phyloP scores from a whole-genome alignment of 2,797 vertebrate species.

The Merluccius polli region DNA sequence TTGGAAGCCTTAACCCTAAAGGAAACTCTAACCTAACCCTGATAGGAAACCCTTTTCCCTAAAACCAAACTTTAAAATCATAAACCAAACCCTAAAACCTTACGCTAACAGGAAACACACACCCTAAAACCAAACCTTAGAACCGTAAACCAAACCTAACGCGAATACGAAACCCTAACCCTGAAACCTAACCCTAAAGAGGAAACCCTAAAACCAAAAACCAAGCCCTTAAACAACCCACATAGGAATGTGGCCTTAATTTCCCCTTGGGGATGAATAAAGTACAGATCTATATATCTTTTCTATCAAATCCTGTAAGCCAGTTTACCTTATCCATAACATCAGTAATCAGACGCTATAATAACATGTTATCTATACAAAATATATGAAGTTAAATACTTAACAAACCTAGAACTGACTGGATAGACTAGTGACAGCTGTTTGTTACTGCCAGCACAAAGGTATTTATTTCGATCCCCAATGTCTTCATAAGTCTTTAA shows the following conservation, averaged over 20 bases:
- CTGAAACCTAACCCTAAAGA: background rate
- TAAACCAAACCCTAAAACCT: background rate
- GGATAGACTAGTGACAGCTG: background rate
- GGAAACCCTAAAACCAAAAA: background rate
- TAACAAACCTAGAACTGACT: background rate
- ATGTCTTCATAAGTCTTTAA: background rate
- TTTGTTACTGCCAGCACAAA: too few species aligned
- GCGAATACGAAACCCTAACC: background rate
- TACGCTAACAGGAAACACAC: too few species aligned
- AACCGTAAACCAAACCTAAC: background rate
- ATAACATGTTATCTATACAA: background rate
- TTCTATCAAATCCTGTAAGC: background rate
- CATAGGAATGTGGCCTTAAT: background rate
- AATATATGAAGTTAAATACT: background rate
- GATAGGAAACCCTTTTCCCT: too few species aligned
- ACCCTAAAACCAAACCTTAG: background rate
- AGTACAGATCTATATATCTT: background rate
- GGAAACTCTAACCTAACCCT: too few species aligned
- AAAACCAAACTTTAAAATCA: background rate
- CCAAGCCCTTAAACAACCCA: background rate
- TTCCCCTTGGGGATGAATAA: too few species aligned
- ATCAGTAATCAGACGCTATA: background rate
- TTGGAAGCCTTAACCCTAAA: too few species aligned
- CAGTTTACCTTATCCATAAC: background rate
- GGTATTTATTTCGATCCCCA: too few species aligned